Evolutionary conservation across 2,797 vertebrate species (phyloP).

Genomic region (Alfaro cultratus): DNA sequence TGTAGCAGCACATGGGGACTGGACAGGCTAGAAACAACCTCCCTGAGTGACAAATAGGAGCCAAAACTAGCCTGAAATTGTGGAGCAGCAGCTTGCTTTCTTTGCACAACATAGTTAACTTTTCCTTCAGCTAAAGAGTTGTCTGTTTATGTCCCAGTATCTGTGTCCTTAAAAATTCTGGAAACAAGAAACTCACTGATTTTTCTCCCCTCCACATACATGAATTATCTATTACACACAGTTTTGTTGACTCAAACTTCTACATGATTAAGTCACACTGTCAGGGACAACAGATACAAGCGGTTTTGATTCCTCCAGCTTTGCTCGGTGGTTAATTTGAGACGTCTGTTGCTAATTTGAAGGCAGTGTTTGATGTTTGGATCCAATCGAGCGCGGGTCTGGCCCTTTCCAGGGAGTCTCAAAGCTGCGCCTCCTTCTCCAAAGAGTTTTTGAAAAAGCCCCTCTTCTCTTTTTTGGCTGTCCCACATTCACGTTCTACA

Average conservation of each 20-base stretch:
- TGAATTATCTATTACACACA: conserved; percentile 69
- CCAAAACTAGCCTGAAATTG: conserved; percentile 47
- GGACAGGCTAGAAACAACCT: conserved; percentile 21
- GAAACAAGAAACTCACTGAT: conserved; percentile 37
- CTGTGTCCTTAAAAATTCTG: conserved; percentile 31
- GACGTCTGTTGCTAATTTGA: conserved; percentile 70
- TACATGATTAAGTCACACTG: conserved; percentile 69
- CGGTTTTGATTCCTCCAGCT: conserved; percentile 62
- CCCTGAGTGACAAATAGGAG: conserved; percentile 30
- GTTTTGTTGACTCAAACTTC: conserved; percentile 72
- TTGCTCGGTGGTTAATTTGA: conserved; percentile 73
- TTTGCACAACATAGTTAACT: conserved; percentile 49
- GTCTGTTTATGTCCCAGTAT: conserved; percentile 41
- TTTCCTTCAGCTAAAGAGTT: conserved; percentile 34
- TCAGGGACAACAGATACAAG: conserved; percentile 52
- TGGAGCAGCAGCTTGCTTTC: conserved; percentile 54
- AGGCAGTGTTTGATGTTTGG: conserved; percentile 69
- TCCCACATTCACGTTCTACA: conserved; percentile 63
- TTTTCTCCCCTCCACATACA: conserved; percentile 52
- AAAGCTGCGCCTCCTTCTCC: conserved; percentile 65
- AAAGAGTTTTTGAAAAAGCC: conserved; percentile 54
- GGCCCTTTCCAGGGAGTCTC: conserved; percentile 60
- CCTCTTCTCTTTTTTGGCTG: conserved; percentile 54
- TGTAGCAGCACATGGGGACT: conserved; percentile 32
- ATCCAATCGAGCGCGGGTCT: conserved; percentile 43